Evolutionary conservation across 2,797 vertebrate genomes (phyloP).

Genomic region (Momotus momota): DNA sequence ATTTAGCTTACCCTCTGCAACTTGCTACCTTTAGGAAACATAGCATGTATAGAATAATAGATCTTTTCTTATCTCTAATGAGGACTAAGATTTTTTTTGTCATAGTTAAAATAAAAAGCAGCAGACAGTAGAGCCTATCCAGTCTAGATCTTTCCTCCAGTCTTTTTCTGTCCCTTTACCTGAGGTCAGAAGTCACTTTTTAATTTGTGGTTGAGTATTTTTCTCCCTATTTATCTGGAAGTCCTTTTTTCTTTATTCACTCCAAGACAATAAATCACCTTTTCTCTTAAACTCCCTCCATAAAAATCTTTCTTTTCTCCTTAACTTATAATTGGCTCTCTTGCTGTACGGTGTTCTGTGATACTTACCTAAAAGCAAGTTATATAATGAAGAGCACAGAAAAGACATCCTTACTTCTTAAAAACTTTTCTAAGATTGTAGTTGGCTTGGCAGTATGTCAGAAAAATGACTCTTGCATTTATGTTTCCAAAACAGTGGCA

Average conservation of each 20-base stretch:
- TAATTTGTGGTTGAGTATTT: not conserved
- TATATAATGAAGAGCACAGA: not conserved
- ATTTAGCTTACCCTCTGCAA: not conserved
- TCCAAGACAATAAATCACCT: constrained; percentile 4
- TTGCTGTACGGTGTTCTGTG: not conserved
- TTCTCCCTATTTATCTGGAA: not conserved
- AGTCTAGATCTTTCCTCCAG: not conserved
- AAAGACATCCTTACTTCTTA: not conserved
- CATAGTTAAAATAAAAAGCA: not conserved
- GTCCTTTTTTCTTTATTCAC: constrained; percentile 46
- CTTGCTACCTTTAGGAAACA: not conserved
- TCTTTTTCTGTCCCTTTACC: not conserved
- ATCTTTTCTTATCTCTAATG: not conserved
- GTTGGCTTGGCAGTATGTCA: constrained; percentile 7
- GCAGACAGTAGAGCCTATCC: not conserved
- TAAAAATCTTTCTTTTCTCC: constrained; percentile 38
- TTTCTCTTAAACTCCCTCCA: not conserved
- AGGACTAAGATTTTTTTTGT: not conserved
- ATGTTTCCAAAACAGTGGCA: constrained; percentile 7
- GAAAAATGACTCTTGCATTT: not conserved
- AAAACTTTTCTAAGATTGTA: constrained; percentile 12
- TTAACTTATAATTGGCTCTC: constrained; percentile 45
- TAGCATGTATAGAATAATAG: not conserved
- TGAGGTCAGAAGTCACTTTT: constrained; percentile 32
- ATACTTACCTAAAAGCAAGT: constrained; percentile 11